These are phyloP conservation scores for Paelopatides confundens DNA, from an alignment of 53 echinoderm and acorn worm species.

Conservation along the genomic window DNA sequence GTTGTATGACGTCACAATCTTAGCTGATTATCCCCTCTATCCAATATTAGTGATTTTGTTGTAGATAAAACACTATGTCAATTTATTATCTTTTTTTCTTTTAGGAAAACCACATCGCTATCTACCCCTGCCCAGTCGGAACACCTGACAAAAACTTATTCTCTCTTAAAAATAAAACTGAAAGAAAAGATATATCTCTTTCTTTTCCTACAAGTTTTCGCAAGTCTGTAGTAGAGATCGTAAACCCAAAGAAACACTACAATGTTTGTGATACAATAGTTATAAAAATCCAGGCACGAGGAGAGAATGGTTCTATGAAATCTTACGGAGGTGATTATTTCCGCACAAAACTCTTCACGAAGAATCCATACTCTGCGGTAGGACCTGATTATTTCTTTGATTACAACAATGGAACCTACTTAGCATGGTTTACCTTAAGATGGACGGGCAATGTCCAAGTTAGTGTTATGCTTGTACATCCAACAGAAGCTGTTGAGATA, in stretches of 20 bases:
- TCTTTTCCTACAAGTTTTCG: neutral
- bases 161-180: neutral
- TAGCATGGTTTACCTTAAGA: conserved; percentile 47
- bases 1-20: too few relatives aligned
- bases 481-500: conserved; percentile 53
- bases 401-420: conserved; percentile 59
- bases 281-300: conserved; percentile 1
- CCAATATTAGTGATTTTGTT: too few relatives aligned
- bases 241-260: conserved; percentile 15
- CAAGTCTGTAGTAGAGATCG: neutral
- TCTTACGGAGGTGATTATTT: conserved; percentile 36
- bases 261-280: conserved; percentile 14
- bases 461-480: conserved; percentile 32
- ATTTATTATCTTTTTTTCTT: too few relatives aligned
- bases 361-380: conserved; percentile 5
- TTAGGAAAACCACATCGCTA: too few relatives aligned
- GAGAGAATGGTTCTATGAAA: neutral
- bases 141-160: too few relatives aligned
- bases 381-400: conserved; percentile 48
- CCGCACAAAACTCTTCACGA: conserved; percentile 12
- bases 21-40: too few relatives aligned
- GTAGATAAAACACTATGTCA: too few relatives aligned
- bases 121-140: too few relatives aligned
- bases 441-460: conserved; percentile 49
- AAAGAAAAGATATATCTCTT: neutral